Conservation (phyloP, 2,888 invertebrate genomes). For the Chalcosyrphus nemorum region DNA sequence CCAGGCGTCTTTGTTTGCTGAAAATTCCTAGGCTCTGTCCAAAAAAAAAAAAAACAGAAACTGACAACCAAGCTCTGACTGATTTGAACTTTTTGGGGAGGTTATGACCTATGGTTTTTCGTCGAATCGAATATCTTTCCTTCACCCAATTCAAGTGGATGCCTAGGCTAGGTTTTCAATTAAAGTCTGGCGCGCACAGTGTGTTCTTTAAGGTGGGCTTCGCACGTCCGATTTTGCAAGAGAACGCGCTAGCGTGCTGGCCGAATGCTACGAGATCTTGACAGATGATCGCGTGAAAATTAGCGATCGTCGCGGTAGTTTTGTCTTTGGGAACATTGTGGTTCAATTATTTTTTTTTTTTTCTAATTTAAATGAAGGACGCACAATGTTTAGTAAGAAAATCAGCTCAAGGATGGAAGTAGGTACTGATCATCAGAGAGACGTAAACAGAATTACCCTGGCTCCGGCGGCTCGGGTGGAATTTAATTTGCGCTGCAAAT, state of each 20-base stretch:
- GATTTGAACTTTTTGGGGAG: constrained; percentile 63
- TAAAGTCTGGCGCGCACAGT: constrained; percentile 26
- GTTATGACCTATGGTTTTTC: constrained; percentile 37
- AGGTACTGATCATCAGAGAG: constrained; percentile 8
- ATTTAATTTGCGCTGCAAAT: constrained; percentile 45
- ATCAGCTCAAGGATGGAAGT: constrained; percentile 61
- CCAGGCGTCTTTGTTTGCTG: constrained; percentile 47
- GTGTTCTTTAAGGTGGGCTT: constrained; percentile 40
- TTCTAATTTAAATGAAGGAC: constrained; percentile 64
- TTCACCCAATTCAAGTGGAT: constrained; percentile 54
- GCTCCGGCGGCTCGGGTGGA: constrained; percentile 6
- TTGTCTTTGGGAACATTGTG: constrained; percentile 4
- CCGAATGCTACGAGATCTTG: constrained; percentile 24
- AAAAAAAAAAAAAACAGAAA: too few species aligned
- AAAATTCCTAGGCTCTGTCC: constrained; percentile 43
- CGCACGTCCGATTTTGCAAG: constrained; percentile 53
- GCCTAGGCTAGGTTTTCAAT: constrained; percentile 51
- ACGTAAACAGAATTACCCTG: constrained; percentile 25
- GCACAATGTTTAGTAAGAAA: constrained; percentile 40
- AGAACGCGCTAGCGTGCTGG: constrained; percentile 1
- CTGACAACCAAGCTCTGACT: constrained; percentile 30
- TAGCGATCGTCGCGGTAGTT: constrained; percentile 23
- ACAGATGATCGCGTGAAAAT: constrained; percentile 62
- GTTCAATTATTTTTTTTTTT: constrained; percentile 57
- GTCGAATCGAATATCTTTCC: constrained; percentile 35